These are phyloP conservation scores for Erannis defoliaria DNA, from an alignment of 2,888 invertebrate species.

Conservation along the genomic window DNA sequence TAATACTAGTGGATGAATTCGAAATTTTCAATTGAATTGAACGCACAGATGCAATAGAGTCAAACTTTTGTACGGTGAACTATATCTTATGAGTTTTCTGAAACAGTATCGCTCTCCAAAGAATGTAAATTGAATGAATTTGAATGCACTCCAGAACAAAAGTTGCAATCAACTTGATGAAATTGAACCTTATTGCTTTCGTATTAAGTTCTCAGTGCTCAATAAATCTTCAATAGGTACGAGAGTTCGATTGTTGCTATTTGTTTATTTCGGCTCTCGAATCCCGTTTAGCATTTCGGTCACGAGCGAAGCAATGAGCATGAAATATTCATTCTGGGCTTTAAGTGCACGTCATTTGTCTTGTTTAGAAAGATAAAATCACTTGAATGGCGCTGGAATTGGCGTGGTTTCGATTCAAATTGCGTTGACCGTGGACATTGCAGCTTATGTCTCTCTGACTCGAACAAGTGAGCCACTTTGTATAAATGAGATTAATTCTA, in stretches of 20 bases:
- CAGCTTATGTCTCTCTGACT: slow-evolving; percentile 14
- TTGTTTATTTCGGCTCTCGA: slow-evolving; percentile 35
- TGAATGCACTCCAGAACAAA: slow-evolving; percentile 36
- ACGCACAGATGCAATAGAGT: slow-evolving; percentile 45
- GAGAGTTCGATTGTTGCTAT: slow-evolving; percentile 27
- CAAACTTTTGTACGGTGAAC: slow-evolving; percentile 37
- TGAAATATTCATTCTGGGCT: slow-evolving; percentile 35
- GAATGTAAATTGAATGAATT: slow-evolving; percentile 39
- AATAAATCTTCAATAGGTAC: slow-evolving; percentile 30
- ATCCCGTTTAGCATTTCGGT: slow-evolving; percentile 32
- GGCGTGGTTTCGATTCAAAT: slow-evolving; percentile 26
- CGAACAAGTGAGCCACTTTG: slow-evolving; percentile 9
- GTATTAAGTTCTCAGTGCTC: slow-evolving; percentile 23
- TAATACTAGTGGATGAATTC: slow-evolving; percentile 4
- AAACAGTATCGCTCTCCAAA: slow-evolving; percentile 36
- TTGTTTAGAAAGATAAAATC: slow-evolving; percentile 35
- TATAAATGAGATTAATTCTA: slow-evolving; percentile 12
- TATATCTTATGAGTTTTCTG: slow-evolving; percentile 44
- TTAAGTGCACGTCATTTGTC: slow-evolving; percentile 34
- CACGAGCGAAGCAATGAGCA: slow-evolving; percentile 35
- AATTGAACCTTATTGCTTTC: slow-evolving; percentile 30
- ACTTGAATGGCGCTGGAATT: slow-evolving; percentile 25
- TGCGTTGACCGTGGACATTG: slow-evolving; percentile 22
- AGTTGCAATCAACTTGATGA: slow-evolving; percentile 26
- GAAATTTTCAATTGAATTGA: slow-evolving; percentile 37